Evolutionary conservation across 2,888 invertebrate genomes (phyloP).

Genomic region (Elysia crispata): DNA sequence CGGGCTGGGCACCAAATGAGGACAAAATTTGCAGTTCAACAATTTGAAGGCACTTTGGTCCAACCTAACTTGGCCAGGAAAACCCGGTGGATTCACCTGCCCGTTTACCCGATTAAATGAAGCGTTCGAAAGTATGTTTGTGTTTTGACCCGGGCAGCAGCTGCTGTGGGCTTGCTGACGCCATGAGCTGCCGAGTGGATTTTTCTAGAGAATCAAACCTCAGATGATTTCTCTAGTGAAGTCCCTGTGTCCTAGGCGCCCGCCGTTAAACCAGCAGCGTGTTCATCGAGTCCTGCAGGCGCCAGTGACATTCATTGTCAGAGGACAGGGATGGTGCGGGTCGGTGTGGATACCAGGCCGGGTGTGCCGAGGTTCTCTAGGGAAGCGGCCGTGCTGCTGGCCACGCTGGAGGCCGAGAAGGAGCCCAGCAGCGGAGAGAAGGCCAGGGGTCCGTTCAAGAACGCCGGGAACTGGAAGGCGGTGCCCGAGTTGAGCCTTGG

Average conservation of each 20-base stretch:
- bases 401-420: constrained; percentile 36
- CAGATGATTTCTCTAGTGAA: too few species aligned
- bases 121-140: too few species aligned
- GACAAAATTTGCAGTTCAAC: too few species aligned
- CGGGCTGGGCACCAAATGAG: too few species aligned
- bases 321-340: constrained; percentile 63
- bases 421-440: constrained; percentile 63
- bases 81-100: too few species aligned
- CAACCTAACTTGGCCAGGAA: too few species aligned
- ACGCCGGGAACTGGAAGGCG: constrained; percentile 72
- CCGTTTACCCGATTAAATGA: too few species aligned
- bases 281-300: background rate
- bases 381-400: constrained; percentile 3
- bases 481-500: constrained; percentile 62
- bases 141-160: too few species aligned
- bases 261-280: background rate
- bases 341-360: constrained; percentile 60
- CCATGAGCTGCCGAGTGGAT: too few species aligned
- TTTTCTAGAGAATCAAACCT: too few species aligned
- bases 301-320: constrained; percentile 53
- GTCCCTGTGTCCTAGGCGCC: background rate
- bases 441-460: constrained; percentile 58
- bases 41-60: too few species aligned
- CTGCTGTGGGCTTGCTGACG: too few species aligned
- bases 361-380: constrained; percentile 59